Percentiles rank a stretch among this genome's conserved stretches.
These are phyloP conservation scores for Premnoplex brunnescens DNA, from an alignment of 2,797 vertebrate genomes.

Conservation along the genomic window DNA sequence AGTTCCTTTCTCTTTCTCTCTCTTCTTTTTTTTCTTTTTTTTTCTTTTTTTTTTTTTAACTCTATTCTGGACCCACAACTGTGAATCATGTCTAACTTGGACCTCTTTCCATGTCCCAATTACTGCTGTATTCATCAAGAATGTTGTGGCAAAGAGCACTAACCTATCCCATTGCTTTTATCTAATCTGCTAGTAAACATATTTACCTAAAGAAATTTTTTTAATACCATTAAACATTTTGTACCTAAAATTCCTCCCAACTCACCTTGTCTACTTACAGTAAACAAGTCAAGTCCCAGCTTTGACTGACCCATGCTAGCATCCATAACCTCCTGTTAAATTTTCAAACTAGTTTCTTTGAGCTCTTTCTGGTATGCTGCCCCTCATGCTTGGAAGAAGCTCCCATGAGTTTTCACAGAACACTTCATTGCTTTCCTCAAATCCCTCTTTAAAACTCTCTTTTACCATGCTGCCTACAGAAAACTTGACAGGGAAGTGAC, in stretches of 20 bases:
- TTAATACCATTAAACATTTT: background rate
- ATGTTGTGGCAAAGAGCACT: conserved; percentile 23
- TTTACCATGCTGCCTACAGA: conserved; percentile 73
- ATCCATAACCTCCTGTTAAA: conserved; percentile 31
- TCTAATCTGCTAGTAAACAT: conserved; percentile 7
- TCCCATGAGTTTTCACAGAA: conserved; percentile 50
- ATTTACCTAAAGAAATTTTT: background rate
- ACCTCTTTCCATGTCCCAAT: background rate
- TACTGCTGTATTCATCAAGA: conserved; percentile 23
- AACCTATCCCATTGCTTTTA: conserved; percentile 34
- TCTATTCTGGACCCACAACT: background rate
- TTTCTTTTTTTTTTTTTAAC: background rate
- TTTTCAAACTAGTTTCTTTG: conserved; percentile 47
- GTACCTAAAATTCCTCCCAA: conserved; percentile 23
- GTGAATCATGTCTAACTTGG: conserved; percentile 10
- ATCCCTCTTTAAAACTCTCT: conserved; percentile 72
- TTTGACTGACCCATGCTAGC: conserved; percentile 29
- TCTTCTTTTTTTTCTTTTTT: background rate
- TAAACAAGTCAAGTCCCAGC: background rate
- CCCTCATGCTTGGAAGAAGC: conserved; percentile 59
- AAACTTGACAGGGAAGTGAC: conserved; percentile 69
- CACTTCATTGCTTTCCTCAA: conserved; percentile 68
- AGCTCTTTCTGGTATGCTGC: conserved; percentile 35
- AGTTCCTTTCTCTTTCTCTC: background rate
- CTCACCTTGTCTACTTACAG: conserved; percentile 23